Percentiles rank a stretch among this genome's conserved stretches.
Conservation (phyloP, 2,113 vertebrate species). For the Callipepla californica region DNA sequence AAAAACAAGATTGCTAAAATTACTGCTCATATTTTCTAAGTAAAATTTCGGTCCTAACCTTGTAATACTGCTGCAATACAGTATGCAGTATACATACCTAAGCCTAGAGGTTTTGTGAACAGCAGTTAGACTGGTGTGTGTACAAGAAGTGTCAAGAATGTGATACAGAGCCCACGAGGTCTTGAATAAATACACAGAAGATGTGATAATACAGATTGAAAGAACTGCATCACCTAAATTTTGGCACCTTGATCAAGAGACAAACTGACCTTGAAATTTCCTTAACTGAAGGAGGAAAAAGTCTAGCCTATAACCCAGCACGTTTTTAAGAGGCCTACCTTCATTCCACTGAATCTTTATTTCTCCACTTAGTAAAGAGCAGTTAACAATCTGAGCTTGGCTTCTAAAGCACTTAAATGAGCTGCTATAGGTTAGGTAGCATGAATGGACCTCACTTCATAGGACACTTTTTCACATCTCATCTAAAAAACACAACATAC, state of each 20-base stretch:
- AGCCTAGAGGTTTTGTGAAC: neutral
- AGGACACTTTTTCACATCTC: neutral
- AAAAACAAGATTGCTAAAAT: neutral
- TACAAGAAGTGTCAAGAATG: neutral
- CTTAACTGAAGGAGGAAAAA: neutral
- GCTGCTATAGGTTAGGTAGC: neutral
- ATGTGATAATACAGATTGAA: neutral
- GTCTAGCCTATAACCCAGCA: neutral
- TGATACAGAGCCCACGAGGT: neutral
- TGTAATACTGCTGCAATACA: neutral
- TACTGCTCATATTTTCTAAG: neutral
- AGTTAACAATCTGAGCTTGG: neutral
- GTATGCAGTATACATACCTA: neutral
- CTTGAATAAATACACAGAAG: neutral
- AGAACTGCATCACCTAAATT: neutral
- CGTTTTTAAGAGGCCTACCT: neutral
- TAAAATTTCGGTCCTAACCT: neutral
- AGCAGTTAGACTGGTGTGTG: neutral
- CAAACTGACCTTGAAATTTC: neutral
- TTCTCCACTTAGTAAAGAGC: neutral
- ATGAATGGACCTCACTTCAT: neutral
- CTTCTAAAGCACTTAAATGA: accelerated
- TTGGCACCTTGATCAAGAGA: neutral
- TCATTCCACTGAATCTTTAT: neutral
- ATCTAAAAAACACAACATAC: neutral